These are phyloP conservation scores for Cyclophora albipunctata DNA, from an alignment of 2,888 invertebrate genomes.

Conservation along the genomic window DNA sequence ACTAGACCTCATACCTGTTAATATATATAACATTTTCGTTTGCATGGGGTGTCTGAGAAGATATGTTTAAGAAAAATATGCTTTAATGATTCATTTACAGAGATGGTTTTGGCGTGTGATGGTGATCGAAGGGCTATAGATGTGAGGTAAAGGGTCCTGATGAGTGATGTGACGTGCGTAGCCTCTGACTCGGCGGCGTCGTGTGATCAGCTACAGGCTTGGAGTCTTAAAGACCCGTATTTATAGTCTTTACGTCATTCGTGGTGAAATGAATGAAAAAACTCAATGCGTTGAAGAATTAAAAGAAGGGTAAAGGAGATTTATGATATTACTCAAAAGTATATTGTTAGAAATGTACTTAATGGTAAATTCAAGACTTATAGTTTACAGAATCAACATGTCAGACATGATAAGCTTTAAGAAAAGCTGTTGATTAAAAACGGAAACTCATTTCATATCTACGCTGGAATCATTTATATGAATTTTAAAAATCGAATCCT, in stretches of 20 bases:
- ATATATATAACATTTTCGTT: constrained; percentile 7
- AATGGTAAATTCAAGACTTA: too few relatives aligned
- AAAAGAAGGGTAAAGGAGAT: too few relatives aligned
- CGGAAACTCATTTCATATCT: too few relatives aligned
- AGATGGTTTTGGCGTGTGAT: constrained; percentile 20
- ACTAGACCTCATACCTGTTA: constrained; percentile 7
- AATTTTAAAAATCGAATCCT: too few relatives aligned
- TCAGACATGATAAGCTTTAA: too few relatives aligned
- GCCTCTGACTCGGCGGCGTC: constrained; percentile 49
- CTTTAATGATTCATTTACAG: constrained; percentile 9
- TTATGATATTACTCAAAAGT: too few relatives aligned
- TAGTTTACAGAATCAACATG: too few relatives aligned
- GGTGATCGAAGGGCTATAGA: constrained; percentile 33
- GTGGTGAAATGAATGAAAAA: too few relatives aligned
- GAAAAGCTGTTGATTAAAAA: too few relatives aligned
- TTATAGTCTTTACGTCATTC: constrained; percentile 26
- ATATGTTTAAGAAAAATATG: constrained; percentile 9
- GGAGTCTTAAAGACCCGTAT: constrained; percentile 26
- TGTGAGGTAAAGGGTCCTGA: constrained; percentile 51
- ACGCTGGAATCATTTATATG: too few relatives aligned
- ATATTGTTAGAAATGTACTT: too few relatives aligned
- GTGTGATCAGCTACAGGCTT: constrained; percentile 40
- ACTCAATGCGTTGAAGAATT: too few relatives aligned
- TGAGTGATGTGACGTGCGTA: constrained; percentile 64
- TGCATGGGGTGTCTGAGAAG: constrained; percentile 2